Percentiles rank a stretch among this genome's conserved stretches.
These are phyloP conservation scores for Eriocheir sinensis DNA, from an alignment of 1,140 invertebrate species.

Conservation along the genomic window DNA sequence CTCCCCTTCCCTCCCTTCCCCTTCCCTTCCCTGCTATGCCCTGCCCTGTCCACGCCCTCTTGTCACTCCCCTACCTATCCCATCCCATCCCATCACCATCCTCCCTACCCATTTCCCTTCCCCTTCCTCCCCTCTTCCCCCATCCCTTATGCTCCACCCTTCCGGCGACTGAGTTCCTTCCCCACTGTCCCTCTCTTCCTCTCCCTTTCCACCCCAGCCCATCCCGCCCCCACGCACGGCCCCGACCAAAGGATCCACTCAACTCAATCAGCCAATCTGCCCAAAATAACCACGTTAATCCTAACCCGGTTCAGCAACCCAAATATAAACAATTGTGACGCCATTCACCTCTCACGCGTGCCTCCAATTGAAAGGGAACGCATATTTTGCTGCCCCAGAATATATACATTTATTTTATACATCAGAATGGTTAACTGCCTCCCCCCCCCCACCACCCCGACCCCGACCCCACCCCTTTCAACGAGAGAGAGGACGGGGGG, in stretches of 20 bases:
- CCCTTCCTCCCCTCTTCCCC: not conserved
- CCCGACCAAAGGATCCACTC: not conserved
- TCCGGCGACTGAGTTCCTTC: too few relatives aligned
- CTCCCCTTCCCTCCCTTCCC: not conserved
- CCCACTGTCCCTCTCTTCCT: not conserved
- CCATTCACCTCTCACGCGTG: conserved; percentile 19
- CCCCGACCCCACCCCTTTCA: not conserved
- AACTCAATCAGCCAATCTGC: conserved; percentile 13
- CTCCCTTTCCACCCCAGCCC: not conserved
- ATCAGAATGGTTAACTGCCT: not conserved
- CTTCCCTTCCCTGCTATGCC: not conserved
- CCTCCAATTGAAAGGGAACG: conserved; percentile 3
- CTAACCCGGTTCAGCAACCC: not conserved
- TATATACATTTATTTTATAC: not conserved
- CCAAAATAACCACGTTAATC: conserved; percentile 25
- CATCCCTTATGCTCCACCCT: not conserved
- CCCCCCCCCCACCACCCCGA: conserved; percentile 9
- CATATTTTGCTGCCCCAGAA: not conserved
- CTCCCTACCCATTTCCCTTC: not conserved
- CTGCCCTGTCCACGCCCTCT: not conserved
- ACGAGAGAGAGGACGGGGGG: too few relatives aligned
- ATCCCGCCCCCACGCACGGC: not conserved
- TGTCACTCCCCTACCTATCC: not conserved
- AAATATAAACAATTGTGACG: conserved; percentile 26
- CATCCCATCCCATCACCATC: not conserved